phyloP scores from a whole-genome alignment of 53 echinoderm and acorn worm genomes.

The Crossaster papposus region DNA sequence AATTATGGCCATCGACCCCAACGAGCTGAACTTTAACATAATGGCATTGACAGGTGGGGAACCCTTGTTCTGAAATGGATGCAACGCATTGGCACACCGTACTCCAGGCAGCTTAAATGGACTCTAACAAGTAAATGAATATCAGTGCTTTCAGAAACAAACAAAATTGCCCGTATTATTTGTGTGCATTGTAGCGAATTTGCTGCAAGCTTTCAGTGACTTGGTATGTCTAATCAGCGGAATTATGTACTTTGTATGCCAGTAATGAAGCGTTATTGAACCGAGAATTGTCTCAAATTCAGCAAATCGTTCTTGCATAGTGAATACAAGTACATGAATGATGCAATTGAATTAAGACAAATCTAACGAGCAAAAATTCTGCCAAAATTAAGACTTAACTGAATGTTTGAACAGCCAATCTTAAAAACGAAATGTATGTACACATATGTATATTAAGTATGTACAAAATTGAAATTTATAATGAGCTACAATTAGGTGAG shows the following conservation, averaged over 20 bases:
- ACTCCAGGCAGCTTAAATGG: not conserved
- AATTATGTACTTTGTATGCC: not conserved
- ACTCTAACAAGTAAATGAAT: not conserved
- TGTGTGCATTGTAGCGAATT: not conserved
- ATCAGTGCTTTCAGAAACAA: conserved; percentile 1
- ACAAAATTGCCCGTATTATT: not conserved
- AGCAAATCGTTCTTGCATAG: not conserved
- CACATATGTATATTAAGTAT: no score
- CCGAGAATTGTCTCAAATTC: not conserved
- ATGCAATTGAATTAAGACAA: not conserved
- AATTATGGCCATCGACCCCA: conserved; percentile 83
- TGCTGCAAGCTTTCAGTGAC: not conserved
- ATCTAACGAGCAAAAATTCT: not conserved
- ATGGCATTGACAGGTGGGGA: conserved; percentile 71
- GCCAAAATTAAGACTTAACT: not conserved
- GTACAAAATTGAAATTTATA: not conserved
- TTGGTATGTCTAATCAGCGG: not conserved
- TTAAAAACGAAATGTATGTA: not conserved
- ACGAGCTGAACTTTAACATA: conserved; percentile 80
- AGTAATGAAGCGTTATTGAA: not conserved
- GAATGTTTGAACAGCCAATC: not conserved
- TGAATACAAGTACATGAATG: not conserved
- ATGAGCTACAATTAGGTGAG: not conserved
- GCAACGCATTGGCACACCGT: not conserved
- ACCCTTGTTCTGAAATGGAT: conserved; percentile 22